phyloP scores from a whole-genome alignment of 1,140 invertebrate species.

The Drosophila albomicans region DNA sequence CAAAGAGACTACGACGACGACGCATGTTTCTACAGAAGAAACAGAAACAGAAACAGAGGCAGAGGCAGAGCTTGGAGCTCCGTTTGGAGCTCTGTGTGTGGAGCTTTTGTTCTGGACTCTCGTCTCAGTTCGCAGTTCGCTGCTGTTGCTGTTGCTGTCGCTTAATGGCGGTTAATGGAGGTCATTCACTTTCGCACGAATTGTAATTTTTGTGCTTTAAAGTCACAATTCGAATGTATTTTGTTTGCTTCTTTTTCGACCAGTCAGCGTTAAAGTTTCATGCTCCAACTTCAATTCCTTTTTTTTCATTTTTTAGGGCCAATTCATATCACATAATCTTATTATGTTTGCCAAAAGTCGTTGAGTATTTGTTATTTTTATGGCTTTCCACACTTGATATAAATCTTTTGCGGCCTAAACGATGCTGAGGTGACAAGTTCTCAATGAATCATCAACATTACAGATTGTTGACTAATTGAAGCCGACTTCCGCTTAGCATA shows the following conservation, averaged over 20 bases:
- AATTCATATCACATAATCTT: conserved; percentile 66
- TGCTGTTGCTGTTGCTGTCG: conserved; percentile 5
- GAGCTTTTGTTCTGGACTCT: conserved; percentile 48
- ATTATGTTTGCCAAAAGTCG: conserved; percentile 66
- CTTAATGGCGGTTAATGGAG: conserved; percentile 82
- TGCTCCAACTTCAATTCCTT: conserved; percentile 25
- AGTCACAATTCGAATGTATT: conserved; percentile 60
- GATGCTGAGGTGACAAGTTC: conserved; percentile 26
- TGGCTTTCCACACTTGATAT: conserved; percentile 70
- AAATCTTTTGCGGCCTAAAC: conserved; percentile 55
- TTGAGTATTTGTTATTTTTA: conserved; percentile 63
- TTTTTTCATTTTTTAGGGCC: not conserved
- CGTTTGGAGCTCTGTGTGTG: not conserved
- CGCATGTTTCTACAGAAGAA: conserved; percentile 67
- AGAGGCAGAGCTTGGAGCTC: not conserved
- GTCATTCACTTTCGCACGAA: conserved; percentile 84
- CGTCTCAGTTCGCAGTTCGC: conserved; percentile 14
- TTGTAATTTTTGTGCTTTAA: conserved; percentile 77
- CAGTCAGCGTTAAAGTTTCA: conserved; percentile 55
- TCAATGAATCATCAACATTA: conserved; percentile 2
- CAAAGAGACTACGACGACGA: conserved; percentile 34
- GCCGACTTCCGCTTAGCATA: conserved; percentile 11
- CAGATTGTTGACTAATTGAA: not conserved
- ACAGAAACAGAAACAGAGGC: conserved; percentile 4
- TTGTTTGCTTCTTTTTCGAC: conserved; percentile 16